Evolutionary conservation across 64 coral and sea anemone species (phyloP), one percentile per base, ranked within the genome.

Genomic region (Pocillopora damicornis): DNA sequence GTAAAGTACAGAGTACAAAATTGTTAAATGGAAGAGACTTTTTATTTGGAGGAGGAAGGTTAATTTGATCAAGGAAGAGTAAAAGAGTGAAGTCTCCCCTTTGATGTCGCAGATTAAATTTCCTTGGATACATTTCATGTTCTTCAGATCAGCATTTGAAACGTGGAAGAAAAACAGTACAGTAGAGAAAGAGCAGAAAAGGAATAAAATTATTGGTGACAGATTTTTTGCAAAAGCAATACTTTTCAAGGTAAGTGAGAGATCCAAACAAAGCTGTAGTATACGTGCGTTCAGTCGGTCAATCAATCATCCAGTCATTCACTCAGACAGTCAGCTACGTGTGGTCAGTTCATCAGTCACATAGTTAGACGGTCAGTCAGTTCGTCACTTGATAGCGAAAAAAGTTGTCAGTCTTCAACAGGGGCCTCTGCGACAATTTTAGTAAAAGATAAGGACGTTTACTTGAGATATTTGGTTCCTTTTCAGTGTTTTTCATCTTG

Each of bases 401-500:
- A 4, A 51, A 51, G 42, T 51, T 51, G 1, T 51, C 42, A 51
- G 2, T 51, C 42, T 51, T 51, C 42, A 51, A 51, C 2, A 51
- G 42, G 42, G 0, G 42, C 42, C 42, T 7, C 7, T 51, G 42
- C 2, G 42, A 51, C 42, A 51, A 7, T 51, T 51, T 51, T 4
- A 51, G 42, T 7, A 7, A 51, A 51, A 51, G 42, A 51, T 51
- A 51, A 51, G 42, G 42, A 51, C 42, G 7, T 51, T 2, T 51
- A 51, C 7, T 51, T 7, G 42, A 51, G 2, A 51, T 7, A 4
- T 51, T 51, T 51, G 42, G 7, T 51, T 7, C 25, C 7, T 71
- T 85, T 73, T 18, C 63, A 85, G 81, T 72, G 81, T 58, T 85
- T 85, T 0, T 25, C 81, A 10, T 72, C 20, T 73, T 85, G 81